phyloP scores from a whole-genome alignment of 2,888 invertebrate species.

The Synanthedon formicaeformis region DNA sequence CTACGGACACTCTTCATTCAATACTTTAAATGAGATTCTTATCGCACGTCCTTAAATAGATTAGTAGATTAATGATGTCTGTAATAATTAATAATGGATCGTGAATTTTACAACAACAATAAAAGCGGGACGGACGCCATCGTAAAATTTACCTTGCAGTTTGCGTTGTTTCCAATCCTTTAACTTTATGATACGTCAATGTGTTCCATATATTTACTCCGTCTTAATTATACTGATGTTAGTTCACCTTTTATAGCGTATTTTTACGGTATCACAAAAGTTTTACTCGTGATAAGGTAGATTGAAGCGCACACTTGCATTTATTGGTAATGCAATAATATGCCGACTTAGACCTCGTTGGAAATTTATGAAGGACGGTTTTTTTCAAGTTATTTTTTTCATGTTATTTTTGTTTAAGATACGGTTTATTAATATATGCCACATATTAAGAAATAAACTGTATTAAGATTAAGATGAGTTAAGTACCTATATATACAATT shows the following conservation, averaged over 20 bases:
- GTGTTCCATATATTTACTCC: conserved; percentile 60
- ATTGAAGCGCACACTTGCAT: neutral
- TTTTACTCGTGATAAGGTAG: conserved; percentile 4
- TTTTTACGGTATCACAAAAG: conserved; percentile 45
- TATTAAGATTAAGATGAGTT: too few relatives aligned
- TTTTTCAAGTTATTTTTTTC: too few relatives aligned
- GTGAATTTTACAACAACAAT: conserved; percentile 70
- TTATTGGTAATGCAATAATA: neutral
- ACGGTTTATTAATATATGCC: too few relatives aligned
- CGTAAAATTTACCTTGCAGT: conserved; percentile 63
- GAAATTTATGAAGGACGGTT: too few relatives aligned
- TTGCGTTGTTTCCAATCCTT: conserved; percentile 61
- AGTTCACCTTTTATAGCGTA: conserved; percentile 50
- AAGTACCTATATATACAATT: too few relatives aligned
- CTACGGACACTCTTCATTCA: conserved; percentile 70
- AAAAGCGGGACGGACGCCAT: conserved; percentile 59
- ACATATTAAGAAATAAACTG: too few relatives aligned
- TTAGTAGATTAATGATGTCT: conserved; percentile 71
- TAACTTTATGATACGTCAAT: conserved; percentile 65
- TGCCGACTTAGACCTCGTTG: too few relatives aligned
- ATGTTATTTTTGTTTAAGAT: too few relatives aligned
- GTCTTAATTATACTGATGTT: conserved; percentile 60
- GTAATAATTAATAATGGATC: conserved; percentile 71
- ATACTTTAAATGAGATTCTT: conserved; percentile 72
- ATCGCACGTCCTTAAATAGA: conserved; percentile 69